A percentile compares a stretch with the other conserved stretches of the same genome.
Conservation (phyloP, 1,140 invertebrate species). For the Ceratitis capitata region DNA sequence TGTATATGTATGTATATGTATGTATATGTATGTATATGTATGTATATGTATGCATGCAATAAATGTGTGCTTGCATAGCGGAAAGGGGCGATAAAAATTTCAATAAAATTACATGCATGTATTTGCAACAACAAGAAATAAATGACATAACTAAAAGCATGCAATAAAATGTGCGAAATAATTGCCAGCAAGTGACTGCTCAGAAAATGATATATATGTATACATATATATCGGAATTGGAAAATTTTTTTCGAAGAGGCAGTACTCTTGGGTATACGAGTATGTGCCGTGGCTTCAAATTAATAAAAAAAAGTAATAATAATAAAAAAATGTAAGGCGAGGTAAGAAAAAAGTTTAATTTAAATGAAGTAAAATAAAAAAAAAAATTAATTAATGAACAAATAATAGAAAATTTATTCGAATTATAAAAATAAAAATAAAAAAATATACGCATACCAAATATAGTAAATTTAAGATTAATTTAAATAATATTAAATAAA, state of each 20-base stretch:
- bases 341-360: too few relatives aligned
- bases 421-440: too few relatives aligned
- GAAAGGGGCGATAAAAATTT: neutral
- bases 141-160: constrained; percentile 1
- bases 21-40: neutral
- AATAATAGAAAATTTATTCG: too few relatives aligned
- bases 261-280: neutral
- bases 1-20: neutral
- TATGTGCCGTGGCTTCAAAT: neutral
- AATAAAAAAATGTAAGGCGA: neutral
- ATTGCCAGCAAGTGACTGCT: neutral
- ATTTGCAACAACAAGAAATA: neutral
- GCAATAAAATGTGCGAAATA: constrained; percentile 30
- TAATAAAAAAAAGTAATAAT: neutral
- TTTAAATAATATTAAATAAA: too few relatives aligned
- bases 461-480: too few relatives aligned
- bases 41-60: neutral
- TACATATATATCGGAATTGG: neutral
- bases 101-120: neutral
- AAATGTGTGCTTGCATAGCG: neutral
- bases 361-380: too few relatives aligned
- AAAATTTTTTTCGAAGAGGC: neutral
- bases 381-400: too few relatives aligned
- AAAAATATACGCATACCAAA: too few relatives aligned
- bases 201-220: neutral